These are phyloP conservation scores for Antheraea pernyi DNA, from an alignment of 1,140 invertebrate species.

Conservation along the genomic window DNA sequence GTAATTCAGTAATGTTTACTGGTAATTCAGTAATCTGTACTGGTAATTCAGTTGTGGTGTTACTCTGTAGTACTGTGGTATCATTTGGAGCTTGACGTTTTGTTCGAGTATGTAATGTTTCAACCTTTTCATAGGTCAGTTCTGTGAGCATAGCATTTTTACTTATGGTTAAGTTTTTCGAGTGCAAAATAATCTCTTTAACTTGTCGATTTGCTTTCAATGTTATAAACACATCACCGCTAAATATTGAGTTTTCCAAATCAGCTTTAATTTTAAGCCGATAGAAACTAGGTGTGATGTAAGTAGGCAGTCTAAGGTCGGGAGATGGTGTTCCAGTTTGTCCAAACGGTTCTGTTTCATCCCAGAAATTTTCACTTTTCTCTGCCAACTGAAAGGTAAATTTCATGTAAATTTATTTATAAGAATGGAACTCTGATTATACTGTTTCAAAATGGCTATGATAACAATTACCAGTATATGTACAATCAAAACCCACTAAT, in stretches of 20 bases:
- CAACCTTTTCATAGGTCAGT: conserved; percentile 64
- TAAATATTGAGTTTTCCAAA: conserved; percentile 81
- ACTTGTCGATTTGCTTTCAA: conserved; percentile 64
- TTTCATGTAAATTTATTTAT: not conserved
- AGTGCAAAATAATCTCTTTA: conserved; percentile 83
- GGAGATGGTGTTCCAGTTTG: conserved; percentile 40
- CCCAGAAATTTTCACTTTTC: conserved; percentile 52
- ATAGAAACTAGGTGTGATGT: conserved; percentile 84
- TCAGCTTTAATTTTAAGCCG: conserved; percentile 82
- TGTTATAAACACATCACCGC: conserved; percentile 82
- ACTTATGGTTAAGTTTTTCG: conserved; percentile 81
- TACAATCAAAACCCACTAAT: no score
- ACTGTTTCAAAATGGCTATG: no score
- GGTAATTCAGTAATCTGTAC: no score
- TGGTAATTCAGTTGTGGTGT: conserved; percentile 12
- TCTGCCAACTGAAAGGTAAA: conserved; percentile 49
- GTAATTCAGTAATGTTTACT: no score
- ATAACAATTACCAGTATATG: no score
- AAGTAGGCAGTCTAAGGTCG: conserved; percentile 79
- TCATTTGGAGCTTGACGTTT: conserved; percentile 31
- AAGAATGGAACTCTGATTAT: no score
- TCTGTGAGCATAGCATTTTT: conserved; percentile 63
- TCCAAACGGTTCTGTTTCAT: conserved; percentile 60
- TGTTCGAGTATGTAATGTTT: conserved; percentile 44
- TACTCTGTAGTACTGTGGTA: not conserved